phyloP scores from a whole-genome alignment of 2,888 invertebrate species.

The Galeruca laticollis region DNA sequence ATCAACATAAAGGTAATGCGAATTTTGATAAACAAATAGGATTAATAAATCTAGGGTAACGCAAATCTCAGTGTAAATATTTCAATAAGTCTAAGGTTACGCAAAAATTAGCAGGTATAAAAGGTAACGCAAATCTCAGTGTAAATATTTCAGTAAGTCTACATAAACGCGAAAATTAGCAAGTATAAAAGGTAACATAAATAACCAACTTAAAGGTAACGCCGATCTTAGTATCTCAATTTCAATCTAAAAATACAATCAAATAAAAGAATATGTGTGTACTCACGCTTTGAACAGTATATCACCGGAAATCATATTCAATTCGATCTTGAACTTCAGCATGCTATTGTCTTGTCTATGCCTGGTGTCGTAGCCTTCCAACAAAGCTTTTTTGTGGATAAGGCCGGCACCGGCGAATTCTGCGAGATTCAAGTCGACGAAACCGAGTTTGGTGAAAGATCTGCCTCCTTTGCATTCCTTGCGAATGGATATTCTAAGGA shows the following conservation, averaged over 20 bases:
- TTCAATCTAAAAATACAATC: too few species aligned
- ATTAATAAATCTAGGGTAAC: too few species aligned
- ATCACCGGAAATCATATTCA: constrained; percentile 96
- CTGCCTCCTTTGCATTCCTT: constrained; percentile 90
- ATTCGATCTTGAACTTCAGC: constrained; percentile 88
- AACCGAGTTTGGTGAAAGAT: constrained; percentile 95
- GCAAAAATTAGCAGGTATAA: background rate
- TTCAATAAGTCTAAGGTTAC: too few species aligned
- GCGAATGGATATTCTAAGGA: constrained; percentile 93
- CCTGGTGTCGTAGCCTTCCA: constrained; percentile 95
- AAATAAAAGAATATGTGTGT: background rate
- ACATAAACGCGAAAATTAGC: background rate
- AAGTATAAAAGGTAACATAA: background rate
- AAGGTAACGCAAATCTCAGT: background rate
- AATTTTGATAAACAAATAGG: background rate
- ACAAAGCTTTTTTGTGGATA: constrained; percentile 86
- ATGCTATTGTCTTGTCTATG: constrained; percentile 97
- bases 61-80: too few species aligned
- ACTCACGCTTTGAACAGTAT: constrained; percentile 98
- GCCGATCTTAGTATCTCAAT: too few species aligned
- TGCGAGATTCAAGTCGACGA: constrained; percentile 96
- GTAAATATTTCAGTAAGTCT: background rate
- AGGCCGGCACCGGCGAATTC: constrained; percentile 96
- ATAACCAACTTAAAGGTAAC: background rate
- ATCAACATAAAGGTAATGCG: background rate